These are phyloP conservation scores for Vanacampus margaritifer DNA, from an alignment of 2,113 vertebrate species.

Conservation along the genomic window DNA sequence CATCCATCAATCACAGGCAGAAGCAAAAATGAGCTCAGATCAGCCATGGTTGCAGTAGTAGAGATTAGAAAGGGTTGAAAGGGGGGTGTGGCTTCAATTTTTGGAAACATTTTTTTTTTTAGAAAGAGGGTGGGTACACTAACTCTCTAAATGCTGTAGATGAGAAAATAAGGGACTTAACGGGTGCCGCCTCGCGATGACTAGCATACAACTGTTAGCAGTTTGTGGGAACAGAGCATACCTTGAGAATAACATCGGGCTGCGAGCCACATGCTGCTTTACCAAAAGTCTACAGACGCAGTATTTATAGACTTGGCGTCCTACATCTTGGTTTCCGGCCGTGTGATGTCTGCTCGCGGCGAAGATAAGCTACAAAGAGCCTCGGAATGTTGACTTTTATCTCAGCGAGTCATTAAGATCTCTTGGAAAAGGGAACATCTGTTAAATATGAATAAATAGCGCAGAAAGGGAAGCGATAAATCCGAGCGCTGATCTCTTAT, in stretches of 20 bases:
- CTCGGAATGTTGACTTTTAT: conserved; percentile 3
- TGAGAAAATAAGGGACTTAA: too few relatives aligned
- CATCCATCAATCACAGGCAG: conserved; percentile 55
- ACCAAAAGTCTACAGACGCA: background rate
- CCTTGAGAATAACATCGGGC: background rate
- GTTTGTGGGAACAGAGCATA: background rate
- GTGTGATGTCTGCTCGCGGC: background rate
- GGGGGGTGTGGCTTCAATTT: too few relatives aligned
- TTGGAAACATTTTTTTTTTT: too few relatives aligned
- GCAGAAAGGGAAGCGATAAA: background rate
- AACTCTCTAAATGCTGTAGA: too few relatives aligned
- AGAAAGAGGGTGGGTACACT: too few relatives aligned
- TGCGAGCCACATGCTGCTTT: background rate
- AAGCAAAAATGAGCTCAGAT: conserved; percentile 8
- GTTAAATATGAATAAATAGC: conserved; percentile 5
- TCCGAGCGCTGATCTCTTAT: conserved; percentile 15
- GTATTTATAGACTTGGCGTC: conserved; percentile 51
- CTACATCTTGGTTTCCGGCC: conserved; percentile 28
- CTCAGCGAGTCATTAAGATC: background rate
- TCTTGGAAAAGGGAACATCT: conserved; percentile 5
- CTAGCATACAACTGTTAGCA: background rate
- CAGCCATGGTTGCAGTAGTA: background rate
- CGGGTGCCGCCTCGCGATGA: background rate
- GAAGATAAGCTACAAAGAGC: conserved; percentile 28
- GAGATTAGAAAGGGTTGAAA: background rate